phyloP scores from a whole-genome alignment of 2,888 invertebrate genomes.

The Trissonchulus sp. region DNA sequence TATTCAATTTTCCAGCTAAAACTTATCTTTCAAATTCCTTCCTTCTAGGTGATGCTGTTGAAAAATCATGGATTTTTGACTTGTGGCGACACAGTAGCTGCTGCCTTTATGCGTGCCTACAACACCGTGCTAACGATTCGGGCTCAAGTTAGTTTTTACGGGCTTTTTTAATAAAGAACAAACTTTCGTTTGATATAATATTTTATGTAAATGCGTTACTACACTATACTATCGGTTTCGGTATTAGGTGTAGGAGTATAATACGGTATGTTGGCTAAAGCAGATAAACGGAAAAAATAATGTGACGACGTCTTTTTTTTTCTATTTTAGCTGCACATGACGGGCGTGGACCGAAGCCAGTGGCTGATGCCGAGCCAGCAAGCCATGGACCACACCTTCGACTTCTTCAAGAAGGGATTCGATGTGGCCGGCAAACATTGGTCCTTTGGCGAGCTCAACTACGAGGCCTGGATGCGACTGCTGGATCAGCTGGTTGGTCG shows the following conservation, averaged over 20 bases:
- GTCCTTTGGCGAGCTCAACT: not conserved
- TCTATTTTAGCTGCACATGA: not conserved
- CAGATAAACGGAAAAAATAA: no score
- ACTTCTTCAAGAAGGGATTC: not conserved
- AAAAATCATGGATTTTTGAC: slow-evolving; percentile 17
- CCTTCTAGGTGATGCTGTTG: slow-evolving; percentile 3
- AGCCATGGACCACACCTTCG: not conserved
- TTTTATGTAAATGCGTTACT: no score
- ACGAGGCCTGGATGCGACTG: not conserved
- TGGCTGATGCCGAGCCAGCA: not conserved
- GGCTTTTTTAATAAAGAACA: no score
- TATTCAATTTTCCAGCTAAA: not conserved
- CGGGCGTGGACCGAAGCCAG: not conserved
- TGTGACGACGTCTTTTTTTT: no score
- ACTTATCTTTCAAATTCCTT: no score
- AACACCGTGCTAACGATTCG: not conserved
- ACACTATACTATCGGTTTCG: no score
- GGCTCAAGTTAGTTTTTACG: no score
- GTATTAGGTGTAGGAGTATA: no score
- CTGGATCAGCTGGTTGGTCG: not conserved
- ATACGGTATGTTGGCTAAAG: no score
- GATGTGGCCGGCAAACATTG: not conserved
- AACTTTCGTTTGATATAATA: no score
- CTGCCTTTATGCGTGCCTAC: not conserved
- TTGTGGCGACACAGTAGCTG: slow-evolving; percentile 11